These are phyloP conservation scores for Centrocercus urophasianus DNA, from an alignment of 2,113 vertebrate genomes.

Conservation along the genomic window DNA sequence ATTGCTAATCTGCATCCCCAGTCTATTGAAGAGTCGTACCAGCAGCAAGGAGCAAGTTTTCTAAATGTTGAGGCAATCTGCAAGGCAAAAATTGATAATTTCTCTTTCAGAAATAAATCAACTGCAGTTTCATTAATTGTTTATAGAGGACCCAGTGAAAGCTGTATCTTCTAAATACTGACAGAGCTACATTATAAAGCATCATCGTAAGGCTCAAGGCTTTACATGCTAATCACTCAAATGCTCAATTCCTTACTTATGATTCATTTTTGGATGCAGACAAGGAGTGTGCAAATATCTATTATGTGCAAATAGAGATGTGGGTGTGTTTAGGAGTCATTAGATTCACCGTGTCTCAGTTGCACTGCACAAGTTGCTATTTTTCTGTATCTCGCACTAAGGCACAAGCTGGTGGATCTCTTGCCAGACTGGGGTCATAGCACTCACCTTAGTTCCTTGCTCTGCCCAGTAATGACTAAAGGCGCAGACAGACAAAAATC, in stretches of 20 bases:
- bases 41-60: not conserved
- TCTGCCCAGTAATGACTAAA: not conserved
- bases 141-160: not conserved
- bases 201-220: not conserved
- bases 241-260: not conserved
- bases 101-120: not conserved
- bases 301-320: not conserved
- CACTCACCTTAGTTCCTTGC: not conserved
- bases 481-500: not conserved
- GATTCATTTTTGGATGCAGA: not conserved
- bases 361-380: not conserved
- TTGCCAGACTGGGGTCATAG: not conserved
- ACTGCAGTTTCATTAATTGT: not conserved
- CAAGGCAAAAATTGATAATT: not conserved
- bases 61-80: not conserved
- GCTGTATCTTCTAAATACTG: not conserved
- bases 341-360: not conserved
- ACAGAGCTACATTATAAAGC: not conserved
- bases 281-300: not conserved
- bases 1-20: not conserved
- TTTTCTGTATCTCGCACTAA: not conserved
- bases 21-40: not conserved
- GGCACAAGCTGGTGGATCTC: not conserved
- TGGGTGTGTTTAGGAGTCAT: not conserved
- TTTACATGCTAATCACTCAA: not conserved